Percentiles rank a stretch among this genome's conserved stretches.
phyloP scores from a whole-genome alignment of 2,113 vertebrate species.

The Pagrus major region DNA sequence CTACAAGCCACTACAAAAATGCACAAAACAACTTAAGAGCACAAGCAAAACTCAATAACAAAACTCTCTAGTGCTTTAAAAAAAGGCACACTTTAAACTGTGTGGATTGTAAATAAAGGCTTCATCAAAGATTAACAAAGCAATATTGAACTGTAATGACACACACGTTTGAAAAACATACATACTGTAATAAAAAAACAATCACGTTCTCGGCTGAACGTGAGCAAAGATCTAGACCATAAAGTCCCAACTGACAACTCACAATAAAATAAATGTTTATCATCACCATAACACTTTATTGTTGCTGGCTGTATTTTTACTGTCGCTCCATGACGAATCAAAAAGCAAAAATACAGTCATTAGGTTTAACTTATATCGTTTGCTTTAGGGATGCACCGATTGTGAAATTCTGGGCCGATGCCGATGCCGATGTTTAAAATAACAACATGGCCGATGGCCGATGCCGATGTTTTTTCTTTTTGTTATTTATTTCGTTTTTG shows the following conservation, averaged over 20 bases:
- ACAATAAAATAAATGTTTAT: background rate
- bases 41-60: background rate
- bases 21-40: background rate
- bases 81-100: too few species aligned
- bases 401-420: too few species aligned
- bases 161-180: background rate
- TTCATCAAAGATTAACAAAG: too few species aligned
- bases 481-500: too few species aligned
- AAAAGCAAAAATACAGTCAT: conserved; percentile 19
- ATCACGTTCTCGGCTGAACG: background rate
- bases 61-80: background rate
- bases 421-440: too few species aligned
- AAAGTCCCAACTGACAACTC: background rate
- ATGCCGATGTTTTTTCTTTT: too few species aligned
- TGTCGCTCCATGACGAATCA: background rate
- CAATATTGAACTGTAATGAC: background rate
- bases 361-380: background rate
- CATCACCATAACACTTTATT: background rate
- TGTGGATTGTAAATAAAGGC: too few species aligned
- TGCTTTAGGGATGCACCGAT: too few species aligned
- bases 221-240: background rate
- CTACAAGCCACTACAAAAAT: background rate
- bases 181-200: background rate
- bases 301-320: background rate
- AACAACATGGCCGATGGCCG: too few species aligned